Conservation (phyloP, 64 coral and sea anemone genomes). For the Acropora yongei region DNA sequence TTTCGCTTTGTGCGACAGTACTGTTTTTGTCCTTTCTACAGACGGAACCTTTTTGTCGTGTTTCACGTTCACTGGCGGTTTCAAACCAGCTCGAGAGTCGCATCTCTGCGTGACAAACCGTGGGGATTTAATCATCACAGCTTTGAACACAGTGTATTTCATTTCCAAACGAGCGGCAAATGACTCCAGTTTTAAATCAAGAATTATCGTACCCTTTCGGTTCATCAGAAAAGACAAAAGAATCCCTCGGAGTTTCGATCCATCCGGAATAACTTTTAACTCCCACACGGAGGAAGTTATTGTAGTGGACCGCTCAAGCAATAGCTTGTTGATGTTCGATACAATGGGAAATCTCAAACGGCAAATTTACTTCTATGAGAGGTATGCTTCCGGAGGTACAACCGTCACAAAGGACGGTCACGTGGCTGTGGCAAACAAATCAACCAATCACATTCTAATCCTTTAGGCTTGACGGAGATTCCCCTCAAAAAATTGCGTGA, state of each 20-base stretch:
- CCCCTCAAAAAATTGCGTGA: too few relatives aligned
- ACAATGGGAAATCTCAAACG: conserved; percentile 37
- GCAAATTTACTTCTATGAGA: conserved; percentile 69
- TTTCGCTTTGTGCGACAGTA: conserved; percentile 55
- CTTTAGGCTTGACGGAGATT: conserved; percentile 16
- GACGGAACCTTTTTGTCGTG: conserved; percentile 57
- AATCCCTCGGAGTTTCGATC: conserved; percentile 27
- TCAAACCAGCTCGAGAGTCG: conserved; percentile 57
- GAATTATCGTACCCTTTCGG: conserved; percentile 20
- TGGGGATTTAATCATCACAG: conserved; percentile 62
- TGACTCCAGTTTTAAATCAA: conserved; percentile 44
- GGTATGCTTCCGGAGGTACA: conserved; percentile 56
- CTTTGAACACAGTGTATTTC: conserved; percentile 45
- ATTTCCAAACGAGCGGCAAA: conserved; percentile 60
- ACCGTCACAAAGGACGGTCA: conserved; percentile 72
- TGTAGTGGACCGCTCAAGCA: conserved; percentile 67
- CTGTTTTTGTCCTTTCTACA: conserved; percentile 35
- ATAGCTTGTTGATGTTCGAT: conserved; percentile 65
- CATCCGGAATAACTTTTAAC: conserved; percentile 68
- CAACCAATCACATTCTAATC: conserved; percentile 71
- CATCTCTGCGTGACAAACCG: conserved; percentile 63
- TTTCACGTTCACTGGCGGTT: conserved; percentile 44
- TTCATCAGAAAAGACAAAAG: conserved; percentile 7
- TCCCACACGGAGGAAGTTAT: conserved; percentile 62
- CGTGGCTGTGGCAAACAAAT: conserved; percentile 69